phyloP scores from a whole-genome alignment of 2,113 vertebrate genomes.

The Protomyctophum bolini region DNA sequence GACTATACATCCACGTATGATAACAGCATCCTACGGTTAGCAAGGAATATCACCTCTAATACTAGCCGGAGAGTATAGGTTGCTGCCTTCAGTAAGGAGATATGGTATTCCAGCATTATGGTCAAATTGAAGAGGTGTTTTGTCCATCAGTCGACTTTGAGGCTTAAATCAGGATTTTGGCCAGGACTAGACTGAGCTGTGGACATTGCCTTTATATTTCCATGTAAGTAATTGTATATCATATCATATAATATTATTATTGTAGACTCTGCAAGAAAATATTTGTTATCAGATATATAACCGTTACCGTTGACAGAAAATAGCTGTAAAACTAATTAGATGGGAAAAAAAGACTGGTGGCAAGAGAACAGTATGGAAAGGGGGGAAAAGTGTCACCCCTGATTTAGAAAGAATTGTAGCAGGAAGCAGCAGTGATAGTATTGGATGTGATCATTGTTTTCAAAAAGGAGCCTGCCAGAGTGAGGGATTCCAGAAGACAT shows the following conservation, averaged over 20 bases:
- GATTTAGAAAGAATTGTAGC: slow-evolving; percentile 38
- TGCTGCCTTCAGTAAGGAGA: no score
- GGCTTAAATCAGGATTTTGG: no score
- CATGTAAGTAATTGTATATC: no score
- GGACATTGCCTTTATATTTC: no score
- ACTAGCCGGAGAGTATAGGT: no score
- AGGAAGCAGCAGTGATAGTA: slow-evolving; percentile 60
- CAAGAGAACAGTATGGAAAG: slow-evolving; percentile 19
- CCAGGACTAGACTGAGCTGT: no score
- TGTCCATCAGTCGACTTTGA: no score
- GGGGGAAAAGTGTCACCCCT: slow-evolving; percentile 41
- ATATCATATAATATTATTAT: neutral
- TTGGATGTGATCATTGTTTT: slow-evolving; percentile 49
- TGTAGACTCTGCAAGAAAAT: neutral
- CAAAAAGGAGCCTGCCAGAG: slow-evolving; percentile 53
- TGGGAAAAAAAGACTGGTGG: slow-evolving; percentile 30
- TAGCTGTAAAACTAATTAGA: slow-evolving; percentile 15
- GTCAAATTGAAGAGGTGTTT: no score
- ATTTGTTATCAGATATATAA: slow-evolving; percentile 2
- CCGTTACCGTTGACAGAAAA: slow-evolving; percentile 19
- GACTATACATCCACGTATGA: no score
- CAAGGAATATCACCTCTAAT: no score
- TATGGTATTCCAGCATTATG: no score
- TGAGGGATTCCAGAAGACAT: slow-evolving; percentile 55
- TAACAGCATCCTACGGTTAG: no score